Evolutionary conservation across 2,113 vertebrate genomes (phyloP), one percentile per base, ranked within the genome.

Genomic region (Terrapene triunguis): DNA sequence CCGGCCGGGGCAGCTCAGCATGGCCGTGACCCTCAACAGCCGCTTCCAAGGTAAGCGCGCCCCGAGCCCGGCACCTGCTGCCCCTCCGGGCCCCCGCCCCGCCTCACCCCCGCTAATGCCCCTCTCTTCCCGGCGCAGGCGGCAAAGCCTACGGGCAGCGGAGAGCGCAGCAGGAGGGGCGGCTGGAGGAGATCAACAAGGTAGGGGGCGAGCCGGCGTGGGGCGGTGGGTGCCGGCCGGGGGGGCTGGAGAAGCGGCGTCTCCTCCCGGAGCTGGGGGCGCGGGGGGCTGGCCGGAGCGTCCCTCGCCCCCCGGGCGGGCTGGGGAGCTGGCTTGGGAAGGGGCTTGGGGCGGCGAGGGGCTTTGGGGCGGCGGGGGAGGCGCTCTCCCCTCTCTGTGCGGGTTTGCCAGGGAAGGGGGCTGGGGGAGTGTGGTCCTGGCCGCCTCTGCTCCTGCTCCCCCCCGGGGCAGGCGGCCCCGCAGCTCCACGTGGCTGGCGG

Each of bases 161-260:
- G 76, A 99, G 99, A 97, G 99, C 98, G 81, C 99, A 99, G 94
- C 99, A 99, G 87, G 98, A 98, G 92, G 98, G 98, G 65, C 98
- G 98, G 93, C 89, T 99, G 96, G 99, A 99, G 3, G 99, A 99
- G 97, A 98, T 99, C 93, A 99, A 99, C 97, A 97, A 99, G 99
- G 99, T 99, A 98, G 97, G 98, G 76, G 27, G 53, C 35, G n/a
- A 21, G 8, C 25, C 72, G 48, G n/a, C 78, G 72, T n/a, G 19
- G 19, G 27, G 32, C 25, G 35, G 80, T 35, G 38, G 38, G 25
- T 13, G 55, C 13, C n/a, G 29, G 53, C 53, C 10, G 38, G 6
- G n/a, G 32, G 5, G 22, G 76, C 44, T 80, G 35, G 59, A 32
- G 59, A 32, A 62, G 29, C 25, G 55, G 55, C 55, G 22, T 25